Evolutionary conservation across 2,888 invertebrate genomes (phyloP), one percentile per base, ranked within the genome.

Genomic region (Drosophila borealis): DNA sequence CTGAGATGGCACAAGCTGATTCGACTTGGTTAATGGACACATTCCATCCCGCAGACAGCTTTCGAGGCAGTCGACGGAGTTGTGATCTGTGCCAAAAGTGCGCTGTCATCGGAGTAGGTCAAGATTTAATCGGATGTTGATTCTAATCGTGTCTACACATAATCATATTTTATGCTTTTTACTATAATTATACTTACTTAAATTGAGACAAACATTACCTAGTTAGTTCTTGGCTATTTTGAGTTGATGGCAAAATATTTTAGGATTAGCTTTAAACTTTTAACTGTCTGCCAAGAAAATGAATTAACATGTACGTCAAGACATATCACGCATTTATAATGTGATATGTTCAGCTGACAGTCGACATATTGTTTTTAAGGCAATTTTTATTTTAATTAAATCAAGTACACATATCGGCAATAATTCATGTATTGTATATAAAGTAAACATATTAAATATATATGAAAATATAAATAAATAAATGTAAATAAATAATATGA

Each of bases 311-410:
- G 25, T 8, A 25, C 8, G 25, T 25, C 25, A 25, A 25, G 25
- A 2, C 8, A 25, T 8, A 29, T 29, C 2, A 8, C 8, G 8
- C 8, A 25, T 25, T 25, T 25, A 25, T 25, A 25, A 25, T 25
- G 2, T 8, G 25, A 25, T 25, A 6, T 25, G 25, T 25, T 25
- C 25, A 25, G 29, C 29, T 29, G 29, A 29, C 29, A 29, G 25
- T 25, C 6, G 8, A 25, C 6, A 25, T 8, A 29, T 37, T 19
- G 25, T 21, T 19, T 34, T 34, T 11, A 33, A 25, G 37, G 41
- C 33, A 65, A 51, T 44, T 49, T 75, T 75, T 75, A 74, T 75
- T 74, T 76, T 21, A 45, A 76, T 76, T 74, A 71, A 61, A 76
- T 74, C 70, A 75, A 75, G 41, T 73, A 55, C 63, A 63, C 42